Conservation (phyloP, 2,888 invertebrate species). For the Ophioninae sp. region DNA sequence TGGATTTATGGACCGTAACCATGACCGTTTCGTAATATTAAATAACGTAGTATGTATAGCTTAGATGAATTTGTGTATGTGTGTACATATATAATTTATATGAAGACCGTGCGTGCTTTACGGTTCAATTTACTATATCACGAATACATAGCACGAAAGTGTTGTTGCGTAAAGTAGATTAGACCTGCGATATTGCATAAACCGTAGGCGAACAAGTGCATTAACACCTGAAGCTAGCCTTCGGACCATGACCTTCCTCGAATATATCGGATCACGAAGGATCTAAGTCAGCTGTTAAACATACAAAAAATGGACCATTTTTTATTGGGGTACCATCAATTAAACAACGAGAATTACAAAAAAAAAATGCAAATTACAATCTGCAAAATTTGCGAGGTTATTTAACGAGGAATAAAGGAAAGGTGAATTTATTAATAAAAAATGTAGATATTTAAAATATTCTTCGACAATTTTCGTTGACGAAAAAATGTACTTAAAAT, state of each 20-base stretch:
- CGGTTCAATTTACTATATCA: constrained; percentile 4
- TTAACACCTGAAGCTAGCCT: constrained; percentile 22
- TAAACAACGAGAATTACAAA: not conserved
- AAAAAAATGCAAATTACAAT: too few species aligned
- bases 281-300: constrained; percentile 10
- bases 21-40: constrained; percentile 48
- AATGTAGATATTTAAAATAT: too few species aligned
- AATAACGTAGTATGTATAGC: constrained; percentile 11
- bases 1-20: constrained; percentile 48
- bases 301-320: not conserved
- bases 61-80: not conserved
- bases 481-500: too few species aligned
- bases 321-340: not conserved
- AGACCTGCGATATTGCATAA: constrained; percentile 45
- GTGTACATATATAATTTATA: not conserved
- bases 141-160: constrained; percentile 27
- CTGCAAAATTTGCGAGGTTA: too few species aligned
- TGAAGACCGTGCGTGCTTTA: constrained; percentile 15
- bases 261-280: constrained; percentile 19
- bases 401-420: too few species aligned
- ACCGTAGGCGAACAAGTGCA: constrained; percentile 33
- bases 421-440: too few species aligned
- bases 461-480: too few species aligned
- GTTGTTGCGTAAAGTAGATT: constrained; percentile 52
- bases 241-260: constrained; percentile 53